A percentile compares a stretch with the other conserved stretches of the same genome.
Evolutionary conservation across 1,140 invertebrate species (phyloP).

Genomic region (Laupala kohalensis): DNA sequence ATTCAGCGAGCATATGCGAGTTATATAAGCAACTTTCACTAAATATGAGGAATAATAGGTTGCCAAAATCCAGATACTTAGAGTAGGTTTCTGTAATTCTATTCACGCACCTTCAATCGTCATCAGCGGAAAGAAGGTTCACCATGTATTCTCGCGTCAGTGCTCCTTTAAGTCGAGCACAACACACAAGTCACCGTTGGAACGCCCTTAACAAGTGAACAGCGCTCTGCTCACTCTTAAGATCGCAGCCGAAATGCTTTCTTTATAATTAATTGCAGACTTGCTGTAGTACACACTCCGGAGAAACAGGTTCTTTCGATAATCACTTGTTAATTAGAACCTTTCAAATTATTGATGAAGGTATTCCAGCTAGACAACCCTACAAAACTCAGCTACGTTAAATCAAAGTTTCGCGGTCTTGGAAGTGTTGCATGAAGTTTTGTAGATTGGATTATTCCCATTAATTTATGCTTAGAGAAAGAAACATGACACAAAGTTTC

Average conservation of each 20-base stretch:
- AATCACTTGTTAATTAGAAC: not conserved
- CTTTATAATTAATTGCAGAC: not conserved
- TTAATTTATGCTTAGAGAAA: not conserved
- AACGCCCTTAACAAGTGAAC: too few relatives aligned
- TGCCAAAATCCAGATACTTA: too few relatives aligned
- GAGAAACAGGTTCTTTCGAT: not conserved
- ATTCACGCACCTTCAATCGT: too few relatives aligned
- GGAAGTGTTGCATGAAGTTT: not conserved
- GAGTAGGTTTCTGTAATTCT: too few relatives aligned
- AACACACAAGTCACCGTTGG: too few relatives aligned
- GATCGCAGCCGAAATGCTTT: not conserved
- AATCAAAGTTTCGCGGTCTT: not conserved
- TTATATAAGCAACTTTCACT: too few relatives aligned
- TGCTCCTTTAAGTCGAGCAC: not conserved
- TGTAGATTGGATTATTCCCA: not conserved
- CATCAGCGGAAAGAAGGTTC: too few relatives aligned
- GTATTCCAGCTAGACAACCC: not conserved
- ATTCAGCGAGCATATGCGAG: too few relatives aligned
- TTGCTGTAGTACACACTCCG: not conserved
- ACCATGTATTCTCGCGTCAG: not conserved
- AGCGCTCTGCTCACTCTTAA: too few relatives aligned
- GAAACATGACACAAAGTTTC: not conserved
- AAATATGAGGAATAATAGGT: too few relatives aligned
- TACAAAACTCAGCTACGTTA: not conserved
- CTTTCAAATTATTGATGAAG: not conserved